These are phyloP conservation scores for Polyodon spathula DNA, from an alignment of 2,113 vertebrate genomes.

Conservation along the genomic window DNA sequence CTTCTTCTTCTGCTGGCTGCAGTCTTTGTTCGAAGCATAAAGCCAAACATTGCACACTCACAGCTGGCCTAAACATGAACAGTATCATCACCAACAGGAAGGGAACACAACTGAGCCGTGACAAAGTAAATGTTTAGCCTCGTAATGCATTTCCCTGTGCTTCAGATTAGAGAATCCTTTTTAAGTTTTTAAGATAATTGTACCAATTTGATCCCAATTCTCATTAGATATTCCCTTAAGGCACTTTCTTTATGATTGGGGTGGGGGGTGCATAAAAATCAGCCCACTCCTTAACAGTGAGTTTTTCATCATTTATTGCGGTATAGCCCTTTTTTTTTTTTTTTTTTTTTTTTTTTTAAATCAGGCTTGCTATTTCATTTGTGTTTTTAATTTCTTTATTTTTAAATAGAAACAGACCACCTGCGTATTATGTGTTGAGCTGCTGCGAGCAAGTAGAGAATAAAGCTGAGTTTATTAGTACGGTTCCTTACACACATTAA, in stretches of 20 bases:
- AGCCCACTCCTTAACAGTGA: slow-evolving; percentile 34
- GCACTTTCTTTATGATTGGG: slow-evolving; percentile 18
- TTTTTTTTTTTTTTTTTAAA: too few relatives aligned
- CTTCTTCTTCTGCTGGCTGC: too few relatives aligned
- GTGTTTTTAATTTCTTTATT: slow-evolving; percentile 16
- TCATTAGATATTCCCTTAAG: slow-evolving; percentile 13
- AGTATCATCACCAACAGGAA: slow-evolving; percentile 5
- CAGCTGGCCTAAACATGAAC: background rate
- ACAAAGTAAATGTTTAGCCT: slow-evolving; percentile 12
- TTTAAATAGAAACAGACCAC: slow-evolving; percentile 40
- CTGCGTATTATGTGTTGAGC: slow-evolving; percentile 30
- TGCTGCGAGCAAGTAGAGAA: slow-evolving; percentile 24
- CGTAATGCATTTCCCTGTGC: slow-evolving; percentile 14
- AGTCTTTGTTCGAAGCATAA: too few relatives aligned
- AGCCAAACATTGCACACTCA: background rate
- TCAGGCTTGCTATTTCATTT: slow-evolving; percentile 1
- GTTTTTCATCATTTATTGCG: slow-evolving; percentile 43
- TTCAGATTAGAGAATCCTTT: slow-evolving; percentile 9
- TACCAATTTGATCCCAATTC: slow-evolving; percentile 13
- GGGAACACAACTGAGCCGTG: slow-evolving; percentile 10
- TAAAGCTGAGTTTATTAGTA: slow-evolving; percentile 60
- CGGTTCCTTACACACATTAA: slow-evolving; percentile 61
- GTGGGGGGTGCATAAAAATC: slow-evolving; percentile 45
- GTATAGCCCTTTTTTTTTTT: slow-evolving; percentile 20
- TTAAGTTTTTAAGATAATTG: too few relatives aligned